phyloP scores from a whole-genome alignment of 2,113 vertebrate genomes.

The Apeltes quadracus region DNA sequence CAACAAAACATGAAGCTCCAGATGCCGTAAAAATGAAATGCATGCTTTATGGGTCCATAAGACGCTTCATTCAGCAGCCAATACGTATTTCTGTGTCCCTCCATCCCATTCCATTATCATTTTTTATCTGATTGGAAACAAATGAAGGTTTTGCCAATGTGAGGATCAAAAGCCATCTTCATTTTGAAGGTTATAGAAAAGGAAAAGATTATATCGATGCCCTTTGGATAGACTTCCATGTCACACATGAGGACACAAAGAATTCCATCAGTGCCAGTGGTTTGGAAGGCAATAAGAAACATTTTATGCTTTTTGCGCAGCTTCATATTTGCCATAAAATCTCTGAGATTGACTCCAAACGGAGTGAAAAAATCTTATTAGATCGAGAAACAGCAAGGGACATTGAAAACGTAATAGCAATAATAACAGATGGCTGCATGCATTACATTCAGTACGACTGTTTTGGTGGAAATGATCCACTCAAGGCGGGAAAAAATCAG shows the following conservation, averaged over 20 bases:
- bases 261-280: conserved; percentile 48
- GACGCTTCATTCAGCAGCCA: conserved; percentile 24
- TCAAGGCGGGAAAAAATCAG: conserved; percentile 7
- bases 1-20: conserved; percentile 26
- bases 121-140: conserved; percentile 63
- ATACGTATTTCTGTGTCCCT: conserved; percentile 47
- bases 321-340: conserved; percentile 67
- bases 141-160: conserved; percentile 55
- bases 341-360: conserved; percentile 58
- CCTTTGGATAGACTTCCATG: conserved; percentile 67
- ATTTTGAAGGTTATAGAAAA: conserved; percentile 61
- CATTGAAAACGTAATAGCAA: conserved; percentile 52
- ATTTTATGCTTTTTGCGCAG: conserved; percentile 58
- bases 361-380: conserved; percentile 56
- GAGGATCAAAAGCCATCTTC: conserved; percentile 61
- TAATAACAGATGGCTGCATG: conserved; percentile 47
- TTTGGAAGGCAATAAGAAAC: conserved; percentile 62
- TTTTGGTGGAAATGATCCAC: conserved; percentile 48
- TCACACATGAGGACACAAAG: conserved; percentile 67
- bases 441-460: conserved; percentile 19
- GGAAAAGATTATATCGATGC: conserved; percentile 59
- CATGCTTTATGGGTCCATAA: conserved; percentile 23
- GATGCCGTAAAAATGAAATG: conserved; percentile 20
- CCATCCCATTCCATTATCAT: conserved; percentile 59
- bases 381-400: conserved; percentile 56